Base-by-base conservation (phyloP, 2,888 invertebrate species). In the Euzophera pinguis region DNA sequence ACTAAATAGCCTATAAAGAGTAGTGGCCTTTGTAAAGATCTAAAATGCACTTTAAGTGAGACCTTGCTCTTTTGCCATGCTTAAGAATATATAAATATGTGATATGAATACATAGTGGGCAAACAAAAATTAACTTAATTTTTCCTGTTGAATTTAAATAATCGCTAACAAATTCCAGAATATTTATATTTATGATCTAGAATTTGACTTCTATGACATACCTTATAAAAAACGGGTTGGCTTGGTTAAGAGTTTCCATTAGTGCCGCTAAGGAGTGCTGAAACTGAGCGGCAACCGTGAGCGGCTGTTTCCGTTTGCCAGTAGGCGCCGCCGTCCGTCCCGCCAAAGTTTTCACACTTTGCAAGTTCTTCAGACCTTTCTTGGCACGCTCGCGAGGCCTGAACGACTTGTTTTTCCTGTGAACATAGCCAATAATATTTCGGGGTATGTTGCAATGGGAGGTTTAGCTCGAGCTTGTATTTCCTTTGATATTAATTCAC, bases 211-310 rank as follows among this genome's bases (percentile, higher is more conserved):
- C 1, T 22, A 1, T 14, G 1, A 9, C 42, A 42, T 16, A 90
- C 91, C 91, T 87, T 62, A 92, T 92, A 58, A 91, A 91, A 72
- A 91, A 92, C 0, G 91, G 92, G 65, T 91, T 92, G 3, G 92
- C 92, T 64, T 97, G 96, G 79, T 97, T 97, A 47, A 99, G 86
- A 0, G 98, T 98, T 69, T 96, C 96, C 98, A 99, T 98, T 41
- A 99, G 91, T 32, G 96, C 95, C 59, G 96, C 95, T 51, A 99
- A 90, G 47, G 98, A 98, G 82, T 96, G 96, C 82, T 98, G 96
- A 84, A 99, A 99, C 88, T 99, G 98, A 10, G 97, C 97, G 1
- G 97, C 96, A 1, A 98, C 98, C 0, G 98, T 98, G 73, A 97
- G 93, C 9, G 97, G 96, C 71, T 97, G 96, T 81, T 97, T 97